These are phyloP conservation scores for Cheilosia vulpina DNA, from an alignment of 2,888 invertebrate species.

Conservation along the genomic window DNA sequence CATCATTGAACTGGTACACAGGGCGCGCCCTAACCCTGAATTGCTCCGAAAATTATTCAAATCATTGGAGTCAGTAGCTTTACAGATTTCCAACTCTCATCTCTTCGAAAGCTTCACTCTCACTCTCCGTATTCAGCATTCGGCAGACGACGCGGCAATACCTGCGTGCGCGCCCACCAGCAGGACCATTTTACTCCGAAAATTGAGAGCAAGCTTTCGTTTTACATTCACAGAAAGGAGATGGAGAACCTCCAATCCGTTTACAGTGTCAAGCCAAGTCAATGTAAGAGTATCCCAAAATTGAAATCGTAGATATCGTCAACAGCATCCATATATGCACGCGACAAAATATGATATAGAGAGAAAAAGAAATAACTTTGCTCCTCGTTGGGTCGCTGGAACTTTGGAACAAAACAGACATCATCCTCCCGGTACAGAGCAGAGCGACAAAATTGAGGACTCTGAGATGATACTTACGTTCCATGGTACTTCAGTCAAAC, in stretches of 20 bases:
- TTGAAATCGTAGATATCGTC: slow-evolving; percentile 50
- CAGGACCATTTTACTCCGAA: slow-evolving; percentile 52
- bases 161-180: slow-evolving; percentile 57
- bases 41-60: slow-evolving; percentile 42
- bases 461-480: slow-evolving; percentile 61
- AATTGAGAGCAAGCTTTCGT: slow-evolving; percentile 40
- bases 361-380: not conserved
- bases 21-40: slow-evolving; percentile 70
- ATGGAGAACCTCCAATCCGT: not conserved
- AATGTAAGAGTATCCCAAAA: slow-evolving; percentile 3
- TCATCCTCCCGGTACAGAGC: slow-evolving; percentile 31
- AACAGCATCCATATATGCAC: slow-evolving; percentile 32
- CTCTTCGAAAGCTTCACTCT: not conserved
- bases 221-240: not conserved
- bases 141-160: not conserved
- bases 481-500: slow-evolving; percentile 69
- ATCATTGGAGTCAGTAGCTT: slow-evolving; percentile 18
- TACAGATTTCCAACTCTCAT: slow-evolving; percentile 9
- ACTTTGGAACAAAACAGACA: slow-evolving; percentile 40
- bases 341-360: slow-evolving; percentile 10
- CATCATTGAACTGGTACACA: slow-evolving; percentile 46
- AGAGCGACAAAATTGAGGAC: slow-evolving; percentile 55
- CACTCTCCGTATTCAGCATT: slow-evolving; percentile 63
- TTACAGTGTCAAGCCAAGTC: not conserved
- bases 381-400: slow-evolving; percentile 25